phyloP scores from a whole-genome alignment of 2,113 vertebrate species.

The Crotalus tigris region DNA sequence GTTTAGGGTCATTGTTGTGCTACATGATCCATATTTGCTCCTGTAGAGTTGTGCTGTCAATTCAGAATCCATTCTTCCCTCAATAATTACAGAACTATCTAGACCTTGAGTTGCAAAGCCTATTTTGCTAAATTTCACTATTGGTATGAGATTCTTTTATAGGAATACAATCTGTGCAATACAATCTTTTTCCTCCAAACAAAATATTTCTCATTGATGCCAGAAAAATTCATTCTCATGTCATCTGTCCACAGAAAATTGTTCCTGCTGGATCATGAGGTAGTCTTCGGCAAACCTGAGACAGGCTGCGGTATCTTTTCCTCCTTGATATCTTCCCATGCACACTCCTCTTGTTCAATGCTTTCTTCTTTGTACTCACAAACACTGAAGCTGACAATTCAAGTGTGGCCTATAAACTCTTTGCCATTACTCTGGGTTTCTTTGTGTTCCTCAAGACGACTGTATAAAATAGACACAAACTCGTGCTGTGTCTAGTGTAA shows the following conservation, averaged over 20 bases:
- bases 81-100: neutral
- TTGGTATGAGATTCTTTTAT: neutral
- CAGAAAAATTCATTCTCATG: neutral
- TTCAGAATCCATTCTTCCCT: neutral
- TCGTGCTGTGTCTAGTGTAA: neutral
- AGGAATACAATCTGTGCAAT: neutral
- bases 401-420: neutral
- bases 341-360: neutral
- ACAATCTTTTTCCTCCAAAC: neutral
- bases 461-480: neutral
- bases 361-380: neutral
- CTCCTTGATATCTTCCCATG: neutral
- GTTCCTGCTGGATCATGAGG: neutral
- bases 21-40: neutral
- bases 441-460: neutral
- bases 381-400: neutral
- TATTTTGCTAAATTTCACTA: neutral
- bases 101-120: neutral
- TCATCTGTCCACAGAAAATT: neutral
- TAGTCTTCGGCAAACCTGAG: neutral
- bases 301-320: neutral
- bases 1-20: neutral
- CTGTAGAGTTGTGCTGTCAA: neutral
- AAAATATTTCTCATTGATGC: neutral
- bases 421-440: neutral